Base-by-base conservation (phyloP, 2,888 invertebrate genomes). In the Drosophila lutescens region DNA sequence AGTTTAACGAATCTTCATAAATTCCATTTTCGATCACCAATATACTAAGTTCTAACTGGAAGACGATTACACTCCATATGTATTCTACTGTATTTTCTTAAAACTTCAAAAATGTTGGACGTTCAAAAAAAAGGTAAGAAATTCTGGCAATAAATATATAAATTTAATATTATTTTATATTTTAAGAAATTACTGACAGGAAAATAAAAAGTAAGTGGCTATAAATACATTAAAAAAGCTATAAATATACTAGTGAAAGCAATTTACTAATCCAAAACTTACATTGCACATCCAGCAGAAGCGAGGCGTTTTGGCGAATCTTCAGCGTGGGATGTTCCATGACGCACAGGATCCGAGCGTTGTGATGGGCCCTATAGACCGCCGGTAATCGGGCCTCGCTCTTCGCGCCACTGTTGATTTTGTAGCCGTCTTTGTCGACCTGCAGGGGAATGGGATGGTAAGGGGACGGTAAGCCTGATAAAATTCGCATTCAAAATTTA, bases 301-400 rank as follows among this genome's bases (percentile, higher is more conserved):
- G 80, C 3, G 92, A 92, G 53, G 92, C 92, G 79, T 92, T 92
- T 69, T 91, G 92, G 9, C 92, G 84, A 68, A 92, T 92, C 79
- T 92, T 92, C 26, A 92, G 72, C 32, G 92, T 92, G 90, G 93
- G 94, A 90, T 97, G 97, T 74, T 95, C 93, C 77, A 97, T 96
- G 77, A 95, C 94, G 91, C 98, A 98, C 76, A 95, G 94, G 70
- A 98, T 95, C 58, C 97, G 95, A 46, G 97, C 97, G 92, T 97
- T 97, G 93, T 98, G 97, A 89, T 97, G 95, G 71, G 96, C 96
- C 43, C 97, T 94, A 73, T 96, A 95, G 49, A 97, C 96, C 69
- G 95, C 94, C 91, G 95, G 93, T 89, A 96, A 92, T 90, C 95
- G 93, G 76, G 96, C 93, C 86, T 95, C 94, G 89, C 95, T 95